A percentile compares a stretch with the other conserved stretches of the same genome.
Evolutionary conservation across 2,888 invertebrate species (phyloP).

Genomic region (Falcaria lacertinaria): DNA sequence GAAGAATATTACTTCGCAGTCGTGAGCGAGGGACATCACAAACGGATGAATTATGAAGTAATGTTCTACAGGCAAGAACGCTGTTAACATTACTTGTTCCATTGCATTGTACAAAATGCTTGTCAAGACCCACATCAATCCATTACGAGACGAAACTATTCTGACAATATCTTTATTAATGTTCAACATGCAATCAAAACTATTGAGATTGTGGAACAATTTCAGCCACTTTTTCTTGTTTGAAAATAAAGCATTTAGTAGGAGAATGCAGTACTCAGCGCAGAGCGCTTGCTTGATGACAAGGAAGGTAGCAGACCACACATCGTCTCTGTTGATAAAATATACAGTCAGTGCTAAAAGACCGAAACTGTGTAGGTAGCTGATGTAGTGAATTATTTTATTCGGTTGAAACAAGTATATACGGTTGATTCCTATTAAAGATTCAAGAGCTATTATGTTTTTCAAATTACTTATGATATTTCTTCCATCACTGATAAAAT

Average conservation of each 20-base stretch:
- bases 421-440: constrained; percentile 38
- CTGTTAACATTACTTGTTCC: constrained; percentile 29
- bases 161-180: constrained; percentile 31
- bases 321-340: constrained; percentile 13
- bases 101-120: constrained; percentile 23
- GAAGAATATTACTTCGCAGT: constrained; percentile 46
- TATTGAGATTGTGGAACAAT: constrained; percentile 35
- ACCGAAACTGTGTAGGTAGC: constrained; percentile 20
- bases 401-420: constrained; percentile 30
- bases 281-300: constrained; percentile 32
- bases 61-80: constrained; percentile 16
- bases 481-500: constrained; percentile 15
- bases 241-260: constrained; percentile 26
- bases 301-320: constrained; percentile 21
- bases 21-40: constrained; percentile 37
- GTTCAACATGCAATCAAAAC: constrained; percentile 45
- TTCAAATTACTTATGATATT: constrained; percentile 24
- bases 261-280: constrained; percentile 36
- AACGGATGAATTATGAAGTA: constrained; percentile 15
- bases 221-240: constrained; percentile 30
- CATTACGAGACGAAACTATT: constrained; percentile 20
- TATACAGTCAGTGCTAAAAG: constrained; percentile 15
- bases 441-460: constrained; percentile 23
- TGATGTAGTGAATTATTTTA: constrained; percentile 17
- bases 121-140: constrained; percentile 20